These are phyloP conservation scores for Tiaroga cobitis DNA, from an alignment of 2,797 vertebrate genomes.

Conservation along the genomic window DNA sequence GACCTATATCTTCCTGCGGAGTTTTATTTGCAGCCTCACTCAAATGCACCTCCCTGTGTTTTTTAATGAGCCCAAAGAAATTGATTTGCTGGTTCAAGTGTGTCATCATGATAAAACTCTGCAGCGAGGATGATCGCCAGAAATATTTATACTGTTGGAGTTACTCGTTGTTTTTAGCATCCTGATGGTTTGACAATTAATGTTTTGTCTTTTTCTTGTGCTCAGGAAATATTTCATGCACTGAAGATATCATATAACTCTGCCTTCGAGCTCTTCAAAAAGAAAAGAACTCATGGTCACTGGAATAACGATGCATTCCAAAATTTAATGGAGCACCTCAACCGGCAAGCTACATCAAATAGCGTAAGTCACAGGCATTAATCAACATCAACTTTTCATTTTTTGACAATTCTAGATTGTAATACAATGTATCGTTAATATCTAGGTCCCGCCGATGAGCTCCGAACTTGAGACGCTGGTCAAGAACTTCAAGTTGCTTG, in stretches of 20 bases:
- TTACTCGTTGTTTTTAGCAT: neutral
- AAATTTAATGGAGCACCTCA: conserved; percentile 15
- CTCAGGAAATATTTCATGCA: neutral
- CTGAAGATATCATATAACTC: conserved; percentile 5
- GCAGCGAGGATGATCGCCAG: too few species aligned
- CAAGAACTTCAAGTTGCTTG: neutral
- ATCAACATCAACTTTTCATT: neutral
- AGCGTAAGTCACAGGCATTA: conserved; percentile 4
- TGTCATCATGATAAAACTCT: neutral
- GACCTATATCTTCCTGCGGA: neutral
- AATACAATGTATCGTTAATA: neutral
- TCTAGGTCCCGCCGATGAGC: neutral
- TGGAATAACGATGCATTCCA: conserved; percentile 2
- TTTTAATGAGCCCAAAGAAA: neutral
- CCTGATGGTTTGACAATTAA: neutral
- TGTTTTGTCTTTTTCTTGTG: neutral
- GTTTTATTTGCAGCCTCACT: neutral
- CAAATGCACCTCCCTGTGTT: neutral
- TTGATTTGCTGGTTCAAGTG: neutral
- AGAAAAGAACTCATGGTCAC: neutral
- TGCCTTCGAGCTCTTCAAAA: conserved; percentile 41
- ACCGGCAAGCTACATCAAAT: neutral
- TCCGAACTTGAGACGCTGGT: neutral
- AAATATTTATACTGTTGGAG: neutral
- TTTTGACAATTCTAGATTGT: neutral